Percentiles rank a stretch among this genome's conserved stretches.
Evolutionary conservation across 2,888 invertebrate genomes (phyloP).

Genomic region (Unio delphinus): DNA sequence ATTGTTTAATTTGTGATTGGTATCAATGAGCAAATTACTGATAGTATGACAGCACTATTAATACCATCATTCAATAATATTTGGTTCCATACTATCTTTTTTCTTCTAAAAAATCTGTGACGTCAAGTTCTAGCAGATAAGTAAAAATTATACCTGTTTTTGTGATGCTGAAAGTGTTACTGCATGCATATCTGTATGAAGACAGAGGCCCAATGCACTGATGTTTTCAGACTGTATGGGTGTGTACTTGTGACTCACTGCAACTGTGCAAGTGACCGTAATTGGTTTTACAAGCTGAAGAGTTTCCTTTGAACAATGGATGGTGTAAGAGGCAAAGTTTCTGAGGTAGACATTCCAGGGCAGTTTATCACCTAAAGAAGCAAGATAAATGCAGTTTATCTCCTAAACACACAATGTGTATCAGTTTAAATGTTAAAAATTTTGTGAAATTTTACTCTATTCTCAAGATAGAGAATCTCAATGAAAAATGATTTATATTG

Average conservation of each 20-base stretch:
- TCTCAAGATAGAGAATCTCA: too few species aligned
- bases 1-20: too few species aligned
- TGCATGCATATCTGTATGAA: conserved; percentile 87
- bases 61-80: too few species aligned
- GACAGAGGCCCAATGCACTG: conserved; percentile 74
- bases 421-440: neutral
- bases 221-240: conserved; percentile 68
- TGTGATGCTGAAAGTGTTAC: conserved; percentile 79
- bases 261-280: conserved; percentile 78
- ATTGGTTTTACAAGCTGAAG: conserved; percentile 72
- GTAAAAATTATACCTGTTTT: conserved; percentile 76
- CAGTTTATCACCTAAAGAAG: conserved; percentile 71
- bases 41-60: too few species aligned
- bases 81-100: too few species aligned
- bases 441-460: too few species aligned
- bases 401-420: neutral
- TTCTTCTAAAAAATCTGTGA: too few species aligned
- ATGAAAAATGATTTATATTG: too few species aligned
- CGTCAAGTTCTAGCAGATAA: too few species aligned
- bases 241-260: conserved; percentile 75
- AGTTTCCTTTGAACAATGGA: conserved; percentile 69
- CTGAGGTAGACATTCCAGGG: conserved; percentile 82
- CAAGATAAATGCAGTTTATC: conserved; percentile 9
- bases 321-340: conserved; percentile 79
- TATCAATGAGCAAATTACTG: too few species aligned